Base-by-base conservation (phyloP, 2,113 vertebrate species). In the Terrapene triunguis region DNA sequence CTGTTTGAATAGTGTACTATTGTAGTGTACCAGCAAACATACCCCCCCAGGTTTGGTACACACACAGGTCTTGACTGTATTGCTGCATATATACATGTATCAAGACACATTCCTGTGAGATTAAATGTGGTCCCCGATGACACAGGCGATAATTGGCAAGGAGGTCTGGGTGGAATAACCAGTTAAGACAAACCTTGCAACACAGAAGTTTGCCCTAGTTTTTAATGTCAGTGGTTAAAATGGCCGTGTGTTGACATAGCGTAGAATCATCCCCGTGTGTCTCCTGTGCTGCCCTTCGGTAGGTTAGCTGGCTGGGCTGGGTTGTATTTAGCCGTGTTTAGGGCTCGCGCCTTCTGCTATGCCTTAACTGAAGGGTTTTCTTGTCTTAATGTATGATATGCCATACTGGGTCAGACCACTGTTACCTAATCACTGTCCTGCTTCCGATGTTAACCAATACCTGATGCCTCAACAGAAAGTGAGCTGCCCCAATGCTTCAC, bases 81-180 rank as follows among this genome's bases (percentile, higher is more conserved):
- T 89, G 54, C 82, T 90, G 32, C 92, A 22, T 6, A 0, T 54
- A 55, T 48, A 48, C 79, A 80, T 16, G 2, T 29, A 94, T 9
- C 62, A 1, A 65, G 88, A 72, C 72, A 0, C 96, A 88, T 98
- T 98, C 96, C 96, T 98, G 92, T 91, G 5, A 12, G 95, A 97
- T 98, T 96, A 97, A 98, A 96, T 47, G 62, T 17, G 5, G 32
- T 69, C 89, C 79, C 90, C 80, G 92, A 97, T 97, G 96, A 96
- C 97, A 97, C 96, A 96, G 98, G 97, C 92, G 47, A 89, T 80
- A 94, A 93, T 94, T 98, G 97, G 97, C 97, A 80, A 85, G 95
- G 92, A 97, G 96, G 89, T 96, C 89, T 93, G 97, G 98, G 97
- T 89, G 94, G 97, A 95, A 98, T 80, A 97, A 97, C 97, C 97